Conservation (phyloP, 2,113 vertebrate genomes). For the Meriones unguiculatus region DNA sequence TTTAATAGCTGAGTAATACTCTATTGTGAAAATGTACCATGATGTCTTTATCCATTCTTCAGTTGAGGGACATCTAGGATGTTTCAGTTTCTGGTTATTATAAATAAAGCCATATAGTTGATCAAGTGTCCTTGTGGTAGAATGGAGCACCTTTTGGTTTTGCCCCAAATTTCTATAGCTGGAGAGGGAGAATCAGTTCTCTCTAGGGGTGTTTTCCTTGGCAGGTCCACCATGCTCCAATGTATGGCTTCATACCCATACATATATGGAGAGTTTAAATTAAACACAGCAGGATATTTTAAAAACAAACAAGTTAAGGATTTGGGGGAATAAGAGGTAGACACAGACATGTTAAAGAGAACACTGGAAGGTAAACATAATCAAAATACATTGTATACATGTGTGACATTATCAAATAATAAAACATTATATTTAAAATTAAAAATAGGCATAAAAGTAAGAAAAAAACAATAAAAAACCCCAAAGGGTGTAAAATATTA, state of each 20-base stretch:
- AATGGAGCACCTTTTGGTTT: not conserved
- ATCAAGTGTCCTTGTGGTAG: not conserved
- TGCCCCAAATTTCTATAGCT: not conserved
- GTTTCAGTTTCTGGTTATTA: not conserved
- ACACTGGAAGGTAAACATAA: not conserved
- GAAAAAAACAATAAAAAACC: not conserved
- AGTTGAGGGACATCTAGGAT: not conserved
- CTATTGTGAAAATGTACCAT: not conserved
- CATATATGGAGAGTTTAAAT: no score
- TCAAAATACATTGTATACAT: not conserved
- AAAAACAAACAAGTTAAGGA: not conserved
- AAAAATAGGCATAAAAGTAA: not conserved
- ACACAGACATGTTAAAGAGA: no score
- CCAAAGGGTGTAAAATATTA: not conserved
- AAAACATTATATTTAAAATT: not conserved
- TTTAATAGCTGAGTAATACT: not conserved
- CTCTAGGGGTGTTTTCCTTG: no score
- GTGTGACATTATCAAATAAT: not conserved
- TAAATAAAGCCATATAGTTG: not conserved
- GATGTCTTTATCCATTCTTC: not conserved
- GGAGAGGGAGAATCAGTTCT: not conserved
- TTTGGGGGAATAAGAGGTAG: not conserved
- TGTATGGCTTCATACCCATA: not conserved
- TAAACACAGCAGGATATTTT: not conserved
- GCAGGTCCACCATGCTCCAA: not conserved